phyloP scores from a whole-genome alignment of 2,797 vertebrate species.

The Pangasius krempfi region DNA sequence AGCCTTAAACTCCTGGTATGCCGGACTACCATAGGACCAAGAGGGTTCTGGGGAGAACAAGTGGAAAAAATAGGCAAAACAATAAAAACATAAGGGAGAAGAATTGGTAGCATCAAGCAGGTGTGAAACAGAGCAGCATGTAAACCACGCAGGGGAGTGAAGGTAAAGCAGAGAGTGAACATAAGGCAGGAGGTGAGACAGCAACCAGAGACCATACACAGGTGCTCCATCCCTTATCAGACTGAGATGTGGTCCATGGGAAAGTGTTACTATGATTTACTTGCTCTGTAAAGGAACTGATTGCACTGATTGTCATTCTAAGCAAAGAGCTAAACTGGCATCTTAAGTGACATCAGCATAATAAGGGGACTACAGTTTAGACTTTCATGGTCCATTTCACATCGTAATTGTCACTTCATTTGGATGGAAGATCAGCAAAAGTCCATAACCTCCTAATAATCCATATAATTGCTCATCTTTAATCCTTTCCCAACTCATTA shows the following conservation, averaged over 20 bases:
- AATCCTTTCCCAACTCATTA: neutral
- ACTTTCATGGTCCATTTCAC: neutral
- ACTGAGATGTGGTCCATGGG: neutral
- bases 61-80: neutral
- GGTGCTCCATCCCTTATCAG: neutral
- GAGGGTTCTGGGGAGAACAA: slow-evolving; percentile 69
- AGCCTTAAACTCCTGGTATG: slow-evolving; percentile 90
- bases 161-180: neutral
- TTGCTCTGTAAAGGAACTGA: neutral
- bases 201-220: neutral
- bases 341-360: neutral
- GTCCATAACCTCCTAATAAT: neutral
- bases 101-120: neutral
- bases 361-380: neutral
- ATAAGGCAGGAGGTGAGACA: neutral
- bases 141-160: neutral
- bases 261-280: neutral
- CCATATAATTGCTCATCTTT: neutral
- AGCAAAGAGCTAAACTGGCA: neutral
- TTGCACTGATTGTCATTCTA: neutral
- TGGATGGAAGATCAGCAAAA: neutral
- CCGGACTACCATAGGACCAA: slow-evolving; percentile 73
- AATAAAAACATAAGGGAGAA: neutral
- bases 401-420: neutral
- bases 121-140: neutral